Evolutionary conservation across 1,140 invertebrate species (phyloP), one percentile per base, ranked within the genome.

Genomic region (Chlorops oryzae): DNA sequence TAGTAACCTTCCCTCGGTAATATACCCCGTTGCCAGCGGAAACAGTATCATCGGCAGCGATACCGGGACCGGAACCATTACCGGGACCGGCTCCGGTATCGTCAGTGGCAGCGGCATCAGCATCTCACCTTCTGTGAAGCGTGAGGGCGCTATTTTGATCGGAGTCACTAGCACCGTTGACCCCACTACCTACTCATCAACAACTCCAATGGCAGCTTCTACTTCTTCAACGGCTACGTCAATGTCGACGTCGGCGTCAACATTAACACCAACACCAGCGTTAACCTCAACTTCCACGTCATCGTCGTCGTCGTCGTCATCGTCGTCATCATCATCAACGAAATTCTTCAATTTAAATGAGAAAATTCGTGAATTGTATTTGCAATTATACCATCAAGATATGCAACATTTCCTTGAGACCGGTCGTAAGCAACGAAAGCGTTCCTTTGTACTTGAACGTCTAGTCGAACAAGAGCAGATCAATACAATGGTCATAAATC

Each of bases 401-500:
- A n/a, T n/a, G n/a, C n/a, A n/a, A n/a, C n/a, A n/a, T n/a, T n/a
- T n/a, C n/a, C n/a, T n/a, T n/a, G n/a, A n/a, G n/a, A n/a, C n/a
- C n/a, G n/a, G n/a, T n/a, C n/a, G n/a, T 3, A 71, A 66, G 42
- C 69, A 70, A 28, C 62, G 65, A 24, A 68, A 59, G 13, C 63
- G 69, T 61, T 88, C 88, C 57, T 82, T 90, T 73, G 77, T 92
- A 56, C 77, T 96, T 70, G 86, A 90, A 61, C 86, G 89, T 70
- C 75, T 95, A 59, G 84, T 94, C 58, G 81, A 83, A 66, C 80
- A 82, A 64, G 90, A 94, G 68, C 83, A 84, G 67, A 78, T 94
- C 43, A 91, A 92, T 70, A 92, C 88, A 56, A 77, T 96, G 62
- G 86, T 94, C 58, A 78, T 95, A 52, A 95, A 92, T 77, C 77